These are phyloP conservation scores for Agrotis ipsilon DNA, from an alignment of 2,888 invertebrate genomes.

Conservation along the genomic window DNA sequence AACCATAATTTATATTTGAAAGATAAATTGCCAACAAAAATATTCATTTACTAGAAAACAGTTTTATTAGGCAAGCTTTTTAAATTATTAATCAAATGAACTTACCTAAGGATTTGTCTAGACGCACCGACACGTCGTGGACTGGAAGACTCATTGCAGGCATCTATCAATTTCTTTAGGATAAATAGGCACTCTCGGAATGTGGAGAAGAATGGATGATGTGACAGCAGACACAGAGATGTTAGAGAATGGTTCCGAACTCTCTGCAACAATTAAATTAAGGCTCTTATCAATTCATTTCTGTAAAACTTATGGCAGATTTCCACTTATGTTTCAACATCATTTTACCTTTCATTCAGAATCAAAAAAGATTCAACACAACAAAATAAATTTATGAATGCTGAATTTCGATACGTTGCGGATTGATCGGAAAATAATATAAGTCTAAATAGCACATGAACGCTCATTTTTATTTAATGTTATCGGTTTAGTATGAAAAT, in stretches of 20 bases:
- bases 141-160: conserved; percentile 98
- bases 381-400: too few relatives aligned
- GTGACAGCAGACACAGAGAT: conserved; percentile 98
- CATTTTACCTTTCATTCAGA: background rate
- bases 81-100: background rate
- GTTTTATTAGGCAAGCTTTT: too few relatives aligned
- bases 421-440: too few relatives aligned
- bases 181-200: conserved; percentile 99
- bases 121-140: conserved; percentile 97
- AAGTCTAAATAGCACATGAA: too few relatives aligned
- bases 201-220: conserved; percentile 99
- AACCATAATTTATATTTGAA: conserved; percentile 2
- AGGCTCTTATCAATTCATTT: background rate
- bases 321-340: too few relatives aligned
- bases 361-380: background rate
- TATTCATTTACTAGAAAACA: too few relatives aligned
- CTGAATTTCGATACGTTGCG: too few relatives aligned
- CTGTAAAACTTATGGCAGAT: background rate
- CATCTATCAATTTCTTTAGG: conserved; percentile 98
- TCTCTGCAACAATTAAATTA: conserved; percentile 90
- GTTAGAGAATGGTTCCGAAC: conserved; percentile 98
- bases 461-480: background rate
- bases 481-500: background rate
- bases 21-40: conserved; percentile 30
- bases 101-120: conserved; percentile 95